phyloP scores from a whole-genome alignment of 1,140 invertebrate species.

The Muscidifurax raptorellus region DNA sequence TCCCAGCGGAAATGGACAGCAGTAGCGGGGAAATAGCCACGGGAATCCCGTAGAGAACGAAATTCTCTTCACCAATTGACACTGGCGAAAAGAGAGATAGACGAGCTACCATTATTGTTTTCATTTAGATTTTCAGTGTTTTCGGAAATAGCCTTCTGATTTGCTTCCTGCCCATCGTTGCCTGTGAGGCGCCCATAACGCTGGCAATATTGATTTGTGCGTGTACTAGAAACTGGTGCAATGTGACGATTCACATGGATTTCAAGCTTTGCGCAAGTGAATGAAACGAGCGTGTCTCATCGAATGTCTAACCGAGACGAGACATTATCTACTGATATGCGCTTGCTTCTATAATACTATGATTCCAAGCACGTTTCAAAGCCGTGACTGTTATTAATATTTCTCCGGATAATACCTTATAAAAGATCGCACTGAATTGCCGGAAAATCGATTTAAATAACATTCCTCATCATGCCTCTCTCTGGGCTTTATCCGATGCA shows the following conservation, averaged over 20 bases:
- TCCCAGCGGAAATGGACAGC: slow-evolving; percentile 36
- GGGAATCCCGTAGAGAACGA: slow-evolving; percentile 1
- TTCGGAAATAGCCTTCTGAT: slow-evolving; percentile 47
- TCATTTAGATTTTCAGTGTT: neutral
- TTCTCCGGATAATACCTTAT: too few species aligned
- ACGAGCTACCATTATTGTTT: neutral
- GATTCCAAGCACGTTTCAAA: too few species aligned
- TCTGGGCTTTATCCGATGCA: neutral
- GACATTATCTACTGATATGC: too few species aligned
- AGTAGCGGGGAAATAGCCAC: neutral
- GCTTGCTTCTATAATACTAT: too few species aligned
- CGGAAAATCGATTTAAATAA: neutral
- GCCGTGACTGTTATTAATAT: too few species aligned
- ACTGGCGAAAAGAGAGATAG: neutral
- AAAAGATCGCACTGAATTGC: neutral
- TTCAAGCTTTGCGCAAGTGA: too few species aligned
- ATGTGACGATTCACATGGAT: too few species aligned
- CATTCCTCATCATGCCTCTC: neutral
- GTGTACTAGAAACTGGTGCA: too few species aligned
- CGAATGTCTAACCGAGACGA: too few species aligned
- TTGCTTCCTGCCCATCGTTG: neutral
- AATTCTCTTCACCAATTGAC: slow-evolving; percentile 2
- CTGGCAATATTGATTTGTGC: neutral
- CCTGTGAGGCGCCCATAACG: neutral
- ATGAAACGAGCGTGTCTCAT: too few species aligned